phyloP scores from a whole-genome alignment of 2,797 vertebrate genomes.

The Heteromormyrus szaboi region DNA sequence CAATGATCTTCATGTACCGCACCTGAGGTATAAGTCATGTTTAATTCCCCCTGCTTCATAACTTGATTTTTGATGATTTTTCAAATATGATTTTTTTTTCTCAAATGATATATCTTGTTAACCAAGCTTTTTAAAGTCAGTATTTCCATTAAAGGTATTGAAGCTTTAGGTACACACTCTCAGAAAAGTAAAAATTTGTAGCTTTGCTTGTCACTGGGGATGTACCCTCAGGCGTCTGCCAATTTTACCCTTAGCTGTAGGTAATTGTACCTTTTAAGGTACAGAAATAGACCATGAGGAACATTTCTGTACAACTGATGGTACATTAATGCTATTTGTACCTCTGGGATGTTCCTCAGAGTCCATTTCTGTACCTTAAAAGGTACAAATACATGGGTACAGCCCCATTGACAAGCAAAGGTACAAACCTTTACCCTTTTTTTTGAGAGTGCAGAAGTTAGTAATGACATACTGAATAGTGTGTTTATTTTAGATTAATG shows the following conservation, averaged over 20 bases:
- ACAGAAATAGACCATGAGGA: not conserved
- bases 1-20: constrained; percentile 94
- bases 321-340: too few relatives aligned
- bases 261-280: not conserved
- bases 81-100: not conserved
- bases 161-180: not conserved
- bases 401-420: not conserved
- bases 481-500: not conserved
- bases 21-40: constrained; percentile 56
- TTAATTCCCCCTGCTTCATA: not conserved
- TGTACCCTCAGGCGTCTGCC: not conserved
- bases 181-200: not conserved
- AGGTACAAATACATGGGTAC: not conserved
- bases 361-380: not conserved
- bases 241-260: not conserved
- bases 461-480: not conserved
- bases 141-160: not conserved
- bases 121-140: not conserved
- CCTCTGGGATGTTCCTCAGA: not conserved
- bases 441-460: not conserved
- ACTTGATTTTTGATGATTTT: not conserved
- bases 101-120: not conserved
- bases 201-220: not conserved
- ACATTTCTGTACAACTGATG: too few relatives aligned
- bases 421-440: not conserved